Base-by-base conservation (phyloP, 2,888 invertebrate genomes). In the Biston betularia region DNA sequence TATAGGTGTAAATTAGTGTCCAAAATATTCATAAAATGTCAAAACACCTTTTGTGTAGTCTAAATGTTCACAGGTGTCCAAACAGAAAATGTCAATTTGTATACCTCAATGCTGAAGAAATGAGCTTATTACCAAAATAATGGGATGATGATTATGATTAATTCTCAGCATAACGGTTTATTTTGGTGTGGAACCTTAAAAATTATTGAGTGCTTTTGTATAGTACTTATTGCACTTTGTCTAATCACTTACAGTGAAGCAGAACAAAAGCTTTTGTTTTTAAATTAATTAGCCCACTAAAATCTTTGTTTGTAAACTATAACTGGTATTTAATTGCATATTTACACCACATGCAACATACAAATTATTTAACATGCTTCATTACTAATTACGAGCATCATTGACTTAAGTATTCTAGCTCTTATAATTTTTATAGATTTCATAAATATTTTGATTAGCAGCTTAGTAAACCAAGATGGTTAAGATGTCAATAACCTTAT, bases 211-310 rank as follows among this genome's bases (percentile, higher is more conserved):
- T 52, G 14, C 38, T 52, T 15, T 14, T 35, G 1, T 35, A 52
- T 6, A 2, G 38, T 52, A 14, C 7, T 40, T 12, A 8, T 38
- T 1, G 38, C 38, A 38, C 1, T 38, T 50, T 4, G 49, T 34
- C 5, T 34, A 34, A 34, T 50, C 34, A 50, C 38, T 14, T 14
- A 14, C 14, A 11, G 7, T 11, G 12, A 11, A 10, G 8, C 4
- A 54, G 7, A 54, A 54, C 42, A 54, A 54, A 12, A n/a, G 24
- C 42, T 33, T 53, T 54, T 54, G 54, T 54, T 54, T 33, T 24
- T 14, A 12, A 44, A 42, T 33, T 11, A 42, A 33, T 33, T 12
- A 40, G 15, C 11, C 42, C 33, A 33, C 14, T 7, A 33, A 42
- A 1, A 38, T 38, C 52, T 53, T 53, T 53, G 54, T 54, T 54